These are phyloP conservation scores for Zaprionus gabonicus DNA, from an alignment of 1,140 invertebrate genomes.

Conservation along the genomic window DNA sequence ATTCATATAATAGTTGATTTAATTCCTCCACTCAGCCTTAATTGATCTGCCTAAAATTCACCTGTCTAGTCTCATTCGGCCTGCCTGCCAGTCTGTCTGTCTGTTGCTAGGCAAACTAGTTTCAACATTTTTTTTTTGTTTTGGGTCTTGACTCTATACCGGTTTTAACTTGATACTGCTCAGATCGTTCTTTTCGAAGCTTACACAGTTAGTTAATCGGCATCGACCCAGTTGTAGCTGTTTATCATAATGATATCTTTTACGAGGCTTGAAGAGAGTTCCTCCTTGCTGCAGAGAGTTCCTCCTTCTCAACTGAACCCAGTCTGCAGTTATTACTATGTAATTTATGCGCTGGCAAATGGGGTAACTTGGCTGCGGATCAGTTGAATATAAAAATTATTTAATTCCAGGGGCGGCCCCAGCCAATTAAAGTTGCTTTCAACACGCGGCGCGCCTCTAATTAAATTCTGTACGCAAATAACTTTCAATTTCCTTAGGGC, in stretches of 20 bases:
- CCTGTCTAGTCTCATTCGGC: not conserved
- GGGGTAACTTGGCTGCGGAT: not conserved
- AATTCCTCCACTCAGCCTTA: not conserved
- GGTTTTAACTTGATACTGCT: constrained; percentile 1
- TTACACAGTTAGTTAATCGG: not conserved
- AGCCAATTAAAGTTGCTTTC: constrained; percentile 30
- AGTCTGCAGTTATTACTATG: not conserved
- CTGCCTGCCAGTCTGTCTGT: not conserved
- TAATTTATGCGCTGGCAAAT: not conserved
- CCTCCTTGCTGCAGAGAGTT: not conserved
- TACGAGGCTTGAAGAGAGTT: not conserved
- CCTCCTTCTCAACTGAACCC: not conserved
- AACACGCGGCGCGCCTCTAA: constrained; percentile 40
- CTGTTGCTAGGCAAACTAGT: constrained; percentile 16
- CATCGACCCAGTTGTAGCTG: not conserved
- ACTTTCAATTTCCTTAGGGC: constrained; percentile 72
- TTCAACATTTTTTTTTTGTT: not conserved
- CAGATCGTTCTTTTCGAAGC: not conserved
- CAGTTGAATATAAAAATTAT: not conserved
- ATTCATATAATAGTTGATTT: not conserved
- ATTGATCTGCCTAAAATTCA: not conserved
- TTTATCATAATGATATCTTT: not conserved
- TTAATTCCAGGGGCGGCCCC: not conserved
- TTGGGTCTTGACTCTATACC: not conserved
- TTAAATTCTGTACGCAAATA: constrained; percentile 72